These are phyloP conservation scores for Cacatua alba DNA, from an alignment of 2,113 vertebrate genomes.

Conservation along the genomic window DNA sequence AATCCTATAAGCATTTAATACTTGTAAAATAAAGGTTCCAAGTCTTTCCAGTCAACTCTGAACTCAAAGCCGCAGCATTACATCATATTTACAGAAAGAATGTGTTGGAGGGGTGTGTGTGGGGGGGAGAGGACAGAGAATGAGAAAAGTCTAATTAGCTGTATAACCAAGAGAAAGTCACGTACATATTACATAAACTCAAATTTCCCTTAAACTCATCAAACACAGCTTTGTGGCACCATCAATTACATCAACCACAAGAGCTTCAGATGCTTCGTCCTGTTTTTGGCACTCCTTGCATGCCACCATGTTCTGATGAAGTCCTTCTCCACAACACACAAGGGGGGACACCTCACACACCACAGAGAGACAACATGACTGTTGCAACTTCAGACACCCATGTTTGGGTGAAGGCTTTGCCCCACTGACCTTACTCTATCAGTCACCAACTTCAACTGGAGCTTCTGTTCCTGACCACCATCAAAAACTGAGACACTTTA, in stretches of 20 bases:
- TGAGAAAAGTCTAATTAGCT: background rate
- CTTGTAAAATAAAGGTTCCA: background rate
- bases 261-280: background rate
- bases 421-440: background rate
- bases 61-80: background rate
- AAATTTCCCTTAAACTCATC: background rate
- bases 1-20: background rate
- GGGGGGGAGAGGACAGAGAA: background rate
- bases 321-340: background rate
- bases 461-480: background rate
- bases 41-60: background rate
- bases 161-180: background rate
- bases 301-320: background rate
- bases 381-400: background rate
- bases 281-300: background rate
- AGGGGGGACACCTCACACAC: background rate
- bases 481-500: background rate
- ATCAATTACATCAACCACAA: background rate
- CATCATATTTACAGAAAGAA: background rate
- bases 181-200: background rate
- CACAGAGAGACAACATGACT: accelerated
- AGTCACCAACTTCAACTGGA: background rate
- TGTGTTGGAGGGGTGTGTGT: background rate
- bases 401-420: background rate
- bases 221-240: background rate